These are phyloP conservation scores for Taenaris catops DNA, from an alignment of 2,888 invertebrate genomes.

Conservation along the genomic window DNA sequence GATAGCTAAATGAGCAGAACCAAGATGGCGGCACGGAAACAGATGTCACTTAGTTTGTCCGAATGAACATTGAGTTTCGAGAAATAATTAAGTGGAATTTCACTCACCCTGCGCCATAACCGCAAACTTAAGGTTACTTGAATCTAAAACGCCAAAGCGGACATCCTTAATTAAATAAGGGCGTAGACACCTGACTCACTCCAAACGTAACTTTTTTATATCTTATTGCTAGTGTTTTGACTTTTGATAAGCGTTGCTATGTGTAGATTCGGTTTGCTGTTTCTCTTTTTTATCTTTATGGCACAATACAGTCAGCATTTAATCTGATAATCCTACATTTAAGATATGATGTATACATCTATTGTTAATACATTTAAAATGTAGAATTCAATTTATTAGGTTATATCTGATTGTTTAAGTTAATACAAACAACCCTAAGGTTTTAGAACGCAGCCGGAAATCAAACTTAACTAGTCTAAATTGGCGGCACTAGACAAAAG, in stretches of 20 bases:
- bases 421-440: too few relatives aligned
- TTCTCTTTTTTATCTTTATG: not conserved
- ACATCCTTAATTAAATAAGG: constrained; percentile 12
- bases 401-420: too few relatives aligned
- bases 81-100: not conserved
- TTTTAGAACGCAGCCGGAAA: constrained; percentile 27
- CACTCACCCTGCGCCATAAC: constrained; percentile 62
- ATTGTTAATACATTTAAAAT: too few relatives aligned
- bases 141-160: constrained; percentile 2
- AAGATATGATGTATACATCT: too few relatives aligned
- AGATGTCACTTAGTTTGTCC: constrained; percentile 42
- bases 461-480: constrained; percentile 10
- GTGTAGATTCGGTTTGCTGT: too few relatives aligned
- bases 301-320: not conserved
- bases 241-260: constrained; percentile 1
- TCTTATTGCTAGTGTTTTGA: constrained; percentile 13
- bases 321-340: not conserved
- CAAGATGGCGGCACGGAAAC: constrained; percentile 65
- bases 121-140: not conserved
- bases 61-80: not conserved
- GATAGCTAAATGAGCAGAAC: constrained; percentile 18
- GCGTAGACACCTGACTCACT: constrained; percentile 28
- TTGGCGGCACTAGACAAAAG: constrained; percentile 25
- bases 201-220: constrained; percentile 20
- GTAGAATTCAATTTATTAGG: too few relatives aligned